Conservation (phyloP, 2,888 invertebrate species). For the Plagodis dolabraria region DNA sequence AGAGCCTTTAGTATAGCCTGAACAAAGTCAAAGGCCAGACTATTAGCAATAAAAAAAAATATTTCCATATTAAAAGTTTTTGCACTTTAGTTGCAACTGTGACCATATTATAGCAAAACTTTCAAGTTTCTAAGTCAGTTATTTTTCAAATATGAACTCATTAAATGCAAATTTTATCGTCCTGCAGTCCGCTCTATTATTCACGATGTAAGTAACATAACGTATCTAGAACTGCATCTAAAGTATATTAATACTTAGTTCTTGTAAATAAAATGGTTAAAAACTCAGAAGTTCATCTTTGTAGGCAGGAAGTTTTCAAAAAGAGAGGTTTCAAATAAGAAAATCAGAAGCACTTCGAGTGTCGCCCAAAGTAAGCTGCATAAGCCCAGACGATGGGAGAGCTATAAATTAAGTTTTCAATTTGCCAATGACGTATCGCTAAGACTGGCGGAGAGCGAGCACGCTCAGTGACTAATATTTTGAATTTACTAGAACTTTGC, state of each 20-base stretch:
- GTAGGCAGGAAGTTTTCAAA: conserved; percentile 19
- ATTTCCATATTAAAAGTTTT: neutral
- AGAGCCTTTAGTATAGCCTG: too few relatives aligned
- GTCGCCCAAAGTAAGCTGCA: conserved; percentile 62
- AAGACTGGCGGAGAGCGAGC: conserved; percentile 49
- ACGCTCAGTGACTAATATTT: conserved; percentile 45
- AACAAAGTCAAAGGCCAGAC: too few relatives aligned
- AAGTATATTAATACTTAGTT: conserved; percentile 2
- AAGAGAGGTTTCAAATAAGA: conserved; percentile 49
- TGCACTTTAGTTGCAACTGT: conserved; percentile 7
- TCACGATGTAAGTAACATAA: conserved; percentile 18
- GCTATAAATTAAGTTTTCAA: conserved; percentile 74
- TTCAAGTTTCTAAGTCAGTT: conserved; percentile 17
- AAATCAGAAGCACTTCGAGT: conserved; percentile 57
- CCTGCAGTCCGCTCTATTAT: conserved; percentile 26
- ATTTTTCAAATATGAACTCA: conserved; percentile 33
- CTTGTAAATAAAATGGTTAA: conserved; percentile 13
- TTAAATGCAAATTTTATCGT: conserved; percentile 36
- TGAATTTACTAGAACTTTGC: conserved; percentile 39
- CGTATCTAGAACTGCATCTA: conserved; percentile 19
- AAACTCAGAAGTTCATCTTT: conserved; percentile 21
- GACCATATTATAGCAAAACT: conserved; percentile 9
- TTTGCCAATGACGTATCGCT: conserved; percentile 73
- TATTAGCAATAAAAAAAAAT: too few relatives aligned
- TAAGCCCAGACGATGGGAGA: conserved; percentile 64